A percentile compares a stretch with the other conserved stretches of the same genome.
Evolutionary conservation across 2,113 vertebrate species (phyloP).

Genomic region (Rostratula benghalensis): DNA sequence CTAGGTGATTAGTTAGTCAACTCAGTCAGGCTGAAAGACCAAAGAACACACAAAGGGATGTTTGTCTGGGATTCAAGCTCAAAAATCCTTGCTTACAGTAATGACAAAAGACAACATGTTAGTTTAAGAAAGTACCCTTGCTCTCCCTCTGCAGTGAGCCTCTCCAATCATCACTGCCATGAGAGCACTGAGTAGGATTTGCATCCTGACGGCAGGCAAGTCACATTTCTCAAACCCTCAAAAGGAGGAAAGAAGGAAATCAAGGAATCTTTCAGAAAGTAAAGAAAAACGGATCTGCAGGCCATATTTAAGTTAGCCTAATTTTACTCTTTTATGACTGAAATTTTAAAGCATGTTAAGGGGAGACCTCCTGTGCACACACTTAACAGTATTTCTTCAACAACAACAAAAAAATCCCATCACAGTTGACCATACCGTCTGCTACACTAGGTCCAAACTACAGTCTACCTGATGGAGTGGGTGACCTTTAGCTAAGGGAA

Average conservation of each 20-base stretch:
- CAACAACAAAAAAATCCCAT: not conserved
- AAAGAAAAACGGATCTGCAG: not conserved
- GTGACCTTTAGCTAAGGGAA: not conserved
- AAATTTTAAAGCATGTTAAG: not conserved
- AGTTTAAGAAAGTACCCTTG: not conserved
- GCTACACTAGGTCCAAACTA: not conserved
- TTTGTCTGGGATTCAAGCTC: not conserved
- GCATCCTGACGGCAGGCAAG: not conserved
- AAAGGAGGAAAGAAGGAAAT: not conserved
- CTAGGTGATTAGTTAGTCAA: slow-evolving; percentile 10
- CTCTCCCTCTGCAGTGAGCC: not conserved
- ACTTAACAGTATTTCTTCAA: not conserved
- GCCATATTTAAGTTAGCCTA: not conserved
- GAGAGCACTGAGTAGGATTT: not conserved
- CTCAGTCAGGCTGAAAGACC: not conserved
- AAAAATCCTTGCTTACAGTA: slow-evolving; percentile 13
- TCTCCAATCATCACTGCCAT: not conserved
- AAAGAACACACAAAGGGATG: slow-evolving; percentile 36
- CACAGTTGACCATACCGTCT: not conserved
- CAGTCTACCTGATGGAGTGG: not conserved
- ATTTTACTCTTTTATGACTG: not conserved
- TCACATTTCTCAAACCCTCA: not conserved
- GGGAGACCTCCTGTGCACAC: not conserved
- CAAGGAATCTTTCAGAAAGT: not conserved
- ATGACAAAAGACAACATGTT: not conserved